Conservation (phyloP, 2,113 vertebrate genomes). For the Xyliphius kryptos region DNA sequence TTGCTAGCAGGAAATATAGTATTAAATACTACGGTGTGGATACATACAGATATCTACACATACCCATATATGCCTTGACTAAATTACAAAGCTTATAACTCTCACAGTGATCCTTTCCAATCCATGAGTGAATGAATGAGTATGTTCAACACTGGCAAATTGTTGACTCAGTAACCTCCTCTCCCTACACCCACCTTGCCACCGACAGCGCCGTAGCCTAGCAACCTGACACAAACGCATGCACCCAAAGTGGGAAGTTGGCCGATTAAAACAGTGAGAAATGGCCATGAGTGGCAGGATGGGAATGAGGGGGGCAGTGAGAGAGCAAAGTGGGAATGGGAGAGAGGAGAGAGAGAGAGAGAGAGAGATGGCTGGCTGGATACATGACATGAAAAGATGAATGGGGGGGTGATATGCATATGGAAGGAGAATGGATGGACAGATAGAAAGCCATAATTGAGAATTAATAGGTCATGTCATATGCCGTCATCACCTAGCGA, state of each 20-base stretch:
- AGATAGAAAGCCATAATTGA: too few relatives aligned
- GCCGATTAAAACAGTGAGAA: slow-evolving; percentile 42
- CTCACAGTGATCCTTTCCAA: slow-evolving; percentile 16
- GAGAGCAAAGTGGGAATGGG: too few relatives aligned
- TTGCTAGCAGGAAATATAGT: too few relatives aligned
- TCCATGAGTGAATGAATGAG: slow-evolving; percentile 24
- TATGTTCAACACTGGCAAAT: slow-evolving; percentile 26
- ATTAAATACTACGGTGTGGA: too few relatives aligned
- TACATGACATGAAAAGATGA: too few relatives aligned
- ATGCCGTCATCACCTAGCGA: too few relatives aligned
- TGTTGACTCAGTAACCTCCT: slow-evolving; percentile 47
- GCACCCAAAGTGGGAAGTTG: slow-evolving; percentile 46
- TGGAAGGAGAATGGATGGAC: too few relatives aligned
- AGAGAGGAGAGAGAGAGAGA: not conserved
- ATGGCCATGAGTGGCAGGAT: slow-evolving; percentile 34
- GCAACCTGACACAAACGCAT: slow-evolving; percentile 45
- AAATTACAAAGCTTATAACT: not conserved
- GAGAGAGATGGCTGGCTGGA: too few relatives aligned
- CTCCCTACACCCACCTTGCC: slow-evolving; percentile 47
- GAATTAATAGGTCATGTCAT: too few relatives aligned
- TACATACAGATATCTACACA: not conserved
- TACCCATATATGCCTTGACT: not conserved
- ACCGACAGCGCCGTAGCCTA: slow-evolving; percentile 45
- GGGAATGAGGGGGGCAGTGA: not conserved
- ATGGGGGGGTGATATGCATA: too few relatives aligned